Percentiles rank a stretch among this genome's conserved stretches.
Evolutionary conservation across 1,140 invertebrate species (phyloP).

Genomic region (Helicoverpa armigera): DNA sequence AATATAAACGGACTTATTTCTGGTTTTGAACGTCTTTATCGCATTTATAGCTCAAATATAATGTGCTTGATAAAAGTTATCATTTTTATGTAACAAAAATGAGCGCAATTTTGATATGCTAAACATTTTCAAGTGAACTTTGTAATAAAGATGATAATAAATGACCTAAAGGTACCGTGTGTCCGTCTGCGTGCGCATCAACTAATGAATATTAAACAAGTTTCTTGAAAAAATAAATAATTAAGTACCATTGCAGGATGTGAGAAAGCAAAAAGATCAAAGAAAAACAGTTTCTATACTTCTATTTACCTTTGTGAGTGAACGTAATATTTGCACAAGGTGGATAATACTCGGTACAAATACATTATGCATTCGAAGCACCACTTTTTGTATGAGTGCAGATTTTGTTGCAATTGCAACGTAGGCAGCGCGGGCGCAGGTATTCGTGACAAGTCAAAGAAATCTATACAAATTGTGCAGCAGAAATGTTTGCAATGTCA

Average conservation of each 20-base stretch:
- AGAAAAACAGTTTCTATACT: conserved; percentile 1
- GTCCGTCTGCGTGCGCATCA: background rate
- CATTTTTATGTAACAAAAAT: conserved; percentile 13
- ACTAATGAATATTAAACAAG: conserved; percentile 33
- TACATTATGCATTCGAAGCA: conserved; percentile 20
- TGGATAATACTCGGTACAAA: conserved; percentile 10
- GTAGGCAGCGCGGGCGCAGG: background rate
- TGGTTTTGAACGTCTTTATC: background rate
- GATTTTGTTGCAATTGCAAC: background rate
- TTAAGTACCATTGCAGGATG: conserved; percentile 12
- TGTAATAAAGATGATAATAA: conserved; percentile 21
- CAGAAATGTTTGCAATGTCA: too few species aligned
- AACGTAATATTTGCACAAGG: conserved; percentile 18
- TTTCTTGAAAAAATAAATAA: conserved; percentile 26
- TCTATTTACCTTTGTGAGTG: conserved; percentile 19
- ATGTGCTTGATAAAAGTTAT: conserved; percentile 19
- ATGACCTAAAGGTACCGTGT: conserved; percentile 11
- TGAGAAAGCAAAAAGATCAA: conserved; percentile 15
- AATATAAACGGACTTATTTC: background rate
- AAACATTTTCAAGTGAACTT: conserved; percentile 8
- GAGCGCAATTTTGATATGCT: conserved; percentile 11
- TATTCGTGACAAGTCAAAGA: too few species aligned
- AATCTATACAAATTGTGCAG: too few species aligned
- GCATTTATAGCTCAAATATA: background rate
- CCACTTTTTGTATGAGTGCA: background rate